Conservation (phyloP, 2,888 invertebrate species). For the Micoletzkya japonica region DNA sequence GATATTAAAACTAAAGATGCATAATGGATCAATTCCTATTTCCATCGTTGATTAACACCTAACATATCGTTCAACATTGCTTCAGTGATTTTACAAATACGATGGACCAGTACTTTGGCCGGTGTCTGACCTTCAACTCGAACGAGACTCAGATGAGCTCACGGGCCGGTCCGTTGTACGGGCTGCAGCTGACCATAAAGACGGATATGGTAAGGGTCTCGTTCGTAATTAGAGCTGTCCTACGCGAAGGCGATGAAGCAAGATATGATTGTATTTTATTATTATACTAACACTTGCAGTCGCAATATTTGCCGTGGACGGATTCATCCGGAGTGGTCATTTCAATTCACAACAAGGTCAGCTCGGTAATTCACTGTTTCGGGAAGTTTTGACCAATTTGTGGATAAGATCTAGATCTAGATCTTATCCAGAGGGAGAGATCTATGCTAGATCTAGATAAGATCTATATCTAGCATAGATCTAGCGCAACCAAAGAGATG, state of each 20-base stretch:
- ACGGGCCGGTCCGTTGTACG: slow-evolving; percentile 59
- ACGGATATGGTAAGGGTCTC: slow-evolving; percentile 28
- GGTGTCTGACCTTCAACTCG: slow-evolving; percentile 12
- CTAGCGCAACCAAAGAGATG: too few species aligned
- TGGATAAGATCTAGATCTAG: too few species aligned
- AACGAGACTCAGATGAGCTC: slow-evolving; percentile 29
- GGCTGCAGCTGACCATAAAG: slow-evolving; percentile 44
- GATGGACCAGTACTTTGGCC: not conserved
- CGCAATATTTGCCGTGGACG: slow-evolving; percentile 53
- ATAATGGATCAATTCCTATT: too few species aligned
- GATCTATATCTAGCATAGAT: too few species aligned
- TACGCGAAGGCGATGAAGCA: too few species aligned
- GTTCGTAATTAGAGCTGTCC: not conserved
- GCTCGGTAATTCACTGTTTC: slow-evolving; percentile 10
- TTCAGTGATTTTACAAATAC: not conserved
- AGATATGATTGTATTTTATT: not conserved
- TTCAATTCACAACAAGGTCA: slow-evolving; percentile 54
- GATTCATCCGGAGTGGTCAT: slow-evolving; percentile 63
- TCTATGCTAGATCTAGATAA: too few species aligned
- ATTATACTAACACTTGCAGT: not conserved
- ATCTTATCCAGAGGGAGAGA: too few species aligned
- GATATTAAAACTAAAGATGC: too few species aligned
- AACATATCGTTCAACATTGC: too few species aligned
- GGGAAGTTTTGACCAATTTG: too few species aligned
- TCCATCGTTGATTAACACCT: too few species aligned